phyloP scores from a whole-genome alignment of 2,797 vertebrate species.

The Clarias pachynema region DNA sequence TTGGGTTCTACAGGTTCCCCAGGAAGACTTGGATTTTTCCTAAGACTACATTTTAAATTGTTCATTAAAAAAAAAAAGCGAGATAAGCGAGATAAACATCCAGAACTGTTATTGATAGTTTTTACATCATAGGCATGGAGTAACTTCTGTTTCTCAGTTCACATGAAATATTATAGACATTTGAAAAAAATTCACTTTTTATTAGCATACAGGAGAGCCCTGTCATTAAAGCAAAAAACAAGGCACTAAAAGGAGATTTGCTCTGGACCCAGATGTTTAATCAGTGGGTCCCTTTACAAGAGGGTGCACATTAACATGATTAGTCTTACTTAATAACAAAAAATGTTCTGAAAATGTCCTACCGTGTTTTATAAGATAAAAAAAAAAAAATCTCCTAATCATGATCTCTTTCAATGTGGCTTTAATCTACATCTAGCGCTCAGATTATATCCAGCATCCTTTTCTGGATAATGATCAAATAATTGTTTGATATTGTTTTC shows the following conservation, averaged over 20 bases:
- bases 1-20: neutral
- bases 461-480: neutral
- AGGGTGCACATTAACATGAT: neutral
- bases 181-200: conserved; percentile 54
- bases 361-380: neutral
- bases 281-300: conserved; percentile 9
- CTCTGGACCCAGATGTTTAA: conserved; percentile 53
- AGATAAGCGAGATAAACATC: neutral
- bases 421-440: neutral
- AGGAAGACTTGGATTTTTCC: neutral
- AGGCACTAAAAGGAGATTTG: conserved; percentile 23
- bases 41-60: neutral
- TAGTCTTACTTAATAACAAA: conserved; percentile 8
- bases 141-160: conserved; percentile 55
- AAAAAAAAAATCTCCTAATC: neutral
- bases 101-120: conserved; percentile 33
- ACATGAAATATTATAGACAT: conserved; percentile 50
- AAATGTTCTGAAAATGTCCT: neutral
- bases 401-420: neutral
- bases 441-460: neutral
- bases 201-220: conserved; percentile 44
- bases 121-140: conserved; percentile 13
- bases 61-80: neutral
- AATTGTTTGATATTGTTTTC: neutral
- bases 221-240: conserved; percentile 58